Base-by-base conservation (phyloP, 2,888 invertebrate genomes). In the Molanna angustata region DNA sequence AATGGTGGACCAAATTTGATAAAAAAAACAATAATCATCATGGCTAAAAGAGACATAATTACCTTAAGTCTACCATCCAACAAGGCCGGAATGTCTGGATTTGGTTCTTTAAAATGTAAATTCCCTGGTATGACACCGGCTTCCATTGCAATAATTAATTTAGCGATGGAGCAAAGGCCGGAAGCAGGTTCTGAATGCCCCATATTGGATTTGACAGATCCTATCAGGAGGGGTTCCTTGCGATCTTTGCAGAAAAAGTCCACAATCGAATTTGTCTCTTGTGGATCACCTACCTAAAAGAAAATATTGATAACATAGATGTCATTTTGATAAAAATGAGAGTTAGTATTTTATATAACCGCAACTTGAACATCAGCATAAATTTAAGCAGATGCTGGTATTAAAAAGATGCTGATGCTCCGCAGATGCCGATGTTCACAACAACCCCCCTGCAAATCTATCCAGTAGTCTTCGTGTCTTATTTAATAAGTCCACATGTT, bases 141-240 rank as follows among this genome's bases (percentile, higher is more conserved):
- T 73, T 98, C 94, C 91, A 98, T 95, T 13, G 96, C 90, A 54
- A 98, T 84, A 17, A 98, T 70, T 48, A 94, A 82, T 72, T 97
- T 97, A 9, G 93, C 92, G 59, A 97, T 76, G 1, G 94, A 89
- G 66, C 94, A 92, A 18, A 97, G 76, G 19, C 94, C 95, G 39
- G 92, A 91, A 1, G 90, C 90, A 1, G 96, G 93, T 73, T 99
- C 98, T 2, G 96, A 88, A 69, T 99, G 98, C 1, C 98, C 98
- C 94, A 98, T 96, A 74, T 98, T 99, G 17, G 95, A 95, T 71
- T 99, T 99, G 0, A 97, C 92, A 0, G 97, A 96, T 14, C 98
- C 98, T 64, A 99, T 85, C 37, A 96, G 72, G 40, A 99, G 78
- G 4, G 97, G 94, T 21, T 73, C 72, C 54, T 80, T 77, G 41